Evolutionary conservation across 2,797 vertebrate species (phyloP).

Genomic region (Rhinichthys osculus): DNA sequence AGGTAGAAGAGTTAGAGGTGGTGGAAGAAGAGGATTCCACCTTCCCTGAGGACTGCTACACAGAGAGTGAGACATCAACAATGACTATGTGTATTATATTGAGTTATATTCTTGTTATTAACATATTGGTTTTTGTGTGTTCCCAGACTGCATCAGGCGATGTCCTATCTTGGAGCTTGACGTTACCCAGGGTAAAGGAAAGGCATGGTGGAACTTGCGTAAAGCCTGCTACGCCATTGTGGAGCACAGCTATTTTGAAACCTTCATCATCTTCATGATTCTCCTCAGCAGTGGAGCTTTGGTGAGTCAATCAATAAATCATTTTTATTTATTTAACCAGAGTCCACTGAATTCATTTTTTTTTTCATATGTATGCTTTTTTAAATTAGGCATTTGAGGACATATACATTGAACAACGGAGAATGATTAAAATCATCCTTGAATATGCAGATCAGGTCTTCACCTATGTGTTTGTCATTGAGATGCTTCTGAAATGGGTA

Average conservation of each 20-base stretch:
- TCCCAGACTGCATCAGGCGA: constrained; percentile 84
- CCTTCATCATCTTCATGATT: constrained; percentile 98
- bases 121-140: neutral
- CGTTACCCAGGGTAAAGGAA: constrained; percentile 78
- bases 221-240: constrained; percentile 89
- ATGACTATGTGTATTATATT: neutral
- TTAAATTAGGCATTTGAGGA: constrained; percentile 91
- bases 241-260: constrained; percentile 95
- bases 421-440: constrained; percentile 85
- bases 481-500: constrained; percentile 96
- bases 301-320: constrained; percentile 73
- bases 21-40: constrained; percentile 77
- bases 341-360: neutral
- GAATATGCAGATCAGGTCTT: constrained; percentile 94
- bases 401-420: constrained; percentile 89
- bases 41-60: constrained; percentile 86
- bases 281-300: constrained; percentile 93
- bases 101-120: neutral
- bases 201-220: constrained; percentile 86
- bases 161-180: constrained; percentile 87
- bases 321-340: neutral
- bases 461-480: constrained; percentile 91
- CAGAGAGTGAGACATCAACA: constrained; percentile 71
- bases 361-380: neutral
- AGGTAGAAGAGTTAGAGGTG: constrained; percentile 68